Base-by-base conservation (phyloP, 2,113 vertebrate genomes). In the Oostethus manadensis region DNA sequence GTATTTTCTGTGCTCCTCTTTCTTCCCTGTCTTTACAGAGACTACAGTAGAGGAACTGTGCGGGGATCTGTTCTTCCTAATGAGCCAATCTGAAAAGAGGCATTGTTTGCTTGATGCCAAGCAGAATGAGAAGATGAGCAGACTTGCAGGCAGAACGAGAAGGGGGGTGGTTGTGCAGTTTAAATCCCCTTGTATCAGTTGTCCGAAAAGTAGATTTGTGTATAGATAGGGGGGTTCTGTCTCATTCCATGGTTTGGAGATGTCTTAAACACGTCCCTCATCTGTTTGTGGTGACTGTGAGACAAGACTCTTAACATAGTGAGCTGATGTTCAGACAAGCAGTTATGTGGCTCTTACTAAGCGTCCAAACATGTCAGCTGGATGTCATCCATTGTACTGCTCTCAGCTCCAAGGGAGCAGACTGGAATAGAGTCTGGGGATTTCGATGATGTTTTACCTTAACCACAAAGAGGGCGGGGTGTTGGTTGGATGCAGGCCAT, bases 101-200 rank as follows among this genome's bases (percentile, higher is more conserved):
- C 77, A 80, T 86, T 88, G 84, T 85, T 81, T 73, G 51, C 55
- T 46, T 9, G 59, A 64, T 17, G 68, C 44, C 51, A 55, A 64
- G 53, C 71, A 76, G 56, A 65, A 58, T 55, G 10, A 67, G 17
- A 75, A 45, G 61, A 68, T 61, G 61, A 68, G 38, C 18, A 54
- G 45, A 23, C 60, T 59, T 60, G 51, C 48, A 63, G 46, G 68
- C 65, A 48, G 26, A 64, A 42, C 35, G 20, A 42, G 35, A 35
- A 47, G 33, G 64, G 43, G 46, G 61, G 48, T 33, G 58, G 55
- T 58, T 66, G 45, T 50, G 66, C 38, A 55, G 47, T 74, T 68
- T 55, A 53, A 66, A 76, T 56, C 59, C 47, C 46, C 62, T 68
- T 56, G 38, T 16, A 40, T 33, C 50, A 8, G n/a, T 55, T 47